Percentiles rank a stretch among this genome's conserved stretches.
Conservation (phyloP, 2,113 vertebrate genomes). For the Rhipidura dahli region DNA sequence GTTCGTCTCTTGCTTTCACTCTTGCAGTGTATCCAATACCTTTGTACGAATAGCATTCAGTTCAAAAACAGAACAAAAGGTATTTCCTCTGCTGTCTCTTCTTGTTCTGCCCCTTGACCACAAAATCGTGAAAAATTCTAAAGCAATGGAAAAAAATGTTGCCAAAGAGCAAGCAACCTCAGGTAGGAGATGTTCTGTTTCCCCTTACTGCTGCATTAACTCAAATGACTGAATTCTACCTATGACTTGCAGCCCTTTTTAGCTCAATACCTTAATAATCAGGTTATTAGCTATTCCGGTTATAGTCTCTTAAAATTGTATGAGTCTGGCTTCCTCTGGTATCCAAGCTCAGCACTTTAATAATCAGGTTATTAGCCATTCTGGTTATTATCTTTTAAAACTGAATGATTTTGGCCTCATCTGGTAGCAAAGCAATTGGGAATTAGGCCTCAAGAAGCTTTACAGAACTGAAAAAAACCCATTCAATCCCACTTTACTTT, state of each 20-base stretch:
- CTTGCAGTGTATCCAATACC: rapidly evolving
- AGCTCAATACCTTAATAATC: background rate
- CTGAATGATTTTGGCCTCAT: background rate
- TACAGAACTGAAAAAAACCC: background rate
- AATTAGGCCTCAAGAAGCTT: background rate
- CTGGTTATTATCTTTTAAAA: background rate
- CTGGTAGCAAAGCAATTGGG: background rate
- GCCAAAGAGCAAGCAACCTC: background rate
- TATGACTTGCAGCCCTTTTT: background rate
- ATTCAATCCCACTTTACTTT: background rate
- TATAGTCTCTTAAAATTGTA: background rate
- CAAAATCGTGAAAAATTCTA: background rate
- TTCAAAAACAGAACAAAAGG: background rate
- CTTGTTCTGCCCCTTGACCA: background rate
- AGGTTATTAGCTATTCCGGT: background rate
- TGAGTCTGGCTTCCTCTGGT: background rate
- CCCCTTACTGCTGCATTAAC: background rate
- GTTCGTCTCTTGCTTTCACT: background rate
- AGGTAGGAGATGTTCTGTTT: background rate
- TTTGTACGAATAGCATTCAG: background rate
- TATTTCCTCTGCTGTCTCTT: background rate
- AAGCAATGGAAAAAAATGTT: background rate
- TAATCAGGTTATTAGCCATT: background rate
- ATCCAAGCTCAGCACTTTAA: background rate
- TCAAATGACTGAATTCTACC: background rate